These are phyloP conservation scores for Tuta absoluta DNA, from an alignment of 2,888 invertebrate species.

Conservation along the genomic window DNA sequence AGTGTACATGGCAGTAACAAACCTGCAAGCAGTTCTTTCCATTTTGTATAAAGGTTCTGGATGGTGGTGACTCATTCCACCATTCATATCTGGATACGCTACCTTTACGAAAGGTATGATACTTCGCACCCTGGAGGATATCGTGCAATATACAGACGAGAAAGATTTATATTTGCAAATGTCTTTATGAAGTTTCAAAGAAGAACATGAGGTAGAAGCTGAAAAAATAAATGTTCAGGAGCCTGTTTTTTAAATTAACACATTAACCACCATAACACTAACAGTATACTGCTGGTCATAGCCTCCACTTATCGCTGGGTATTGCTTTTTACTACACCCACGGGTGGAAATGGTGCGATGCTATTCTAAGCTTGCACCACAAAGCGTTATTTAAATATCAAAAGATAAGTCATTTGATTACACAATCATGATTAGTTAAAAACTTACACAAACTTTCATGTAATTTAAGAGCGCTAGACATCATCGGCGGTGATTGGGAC, in stretches of 20 bases:
- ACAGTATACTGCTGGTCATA: no score
- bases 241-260: no score
- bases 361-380: no score
- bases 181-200: constrained; percentile 73
- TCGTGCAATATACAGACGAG: constrained; percentile 72
- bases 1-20: constrained; percentile 16
- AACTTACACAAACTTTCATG: constrained; percentile 71
- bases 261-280: no score
- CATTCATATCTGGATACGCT: constrained; percentile 87
- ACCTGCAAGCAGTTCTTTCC: constrained; percentile 76
- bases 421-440: background rate
- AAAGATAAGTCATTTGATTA: background rate
- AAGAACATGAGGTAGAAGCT: constrained; percentile 70
- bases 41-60: constrained; percentile 83
- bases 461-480: constrained; percentile 59
- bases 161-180: constrained; percentile 64
- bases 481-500: constrained; percentile 46
- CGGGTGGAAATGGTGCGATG: no score
- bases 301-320: no score
- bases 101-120: constrained; percentile 87
- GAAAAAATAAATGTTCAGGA: constrained; percentile 35
- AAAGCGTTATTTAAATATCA: no score
- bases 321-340: no score
- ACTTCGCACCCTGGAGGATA: constrained; percentile 82
- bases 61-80: constrained; percentile 76